A percentile compares a stretch with the other conserved stretches of the same genome.
Conservation (phyloP, 2,888 invertebrate genomes). For the Sinohyriopsis cumingii region DNA sequence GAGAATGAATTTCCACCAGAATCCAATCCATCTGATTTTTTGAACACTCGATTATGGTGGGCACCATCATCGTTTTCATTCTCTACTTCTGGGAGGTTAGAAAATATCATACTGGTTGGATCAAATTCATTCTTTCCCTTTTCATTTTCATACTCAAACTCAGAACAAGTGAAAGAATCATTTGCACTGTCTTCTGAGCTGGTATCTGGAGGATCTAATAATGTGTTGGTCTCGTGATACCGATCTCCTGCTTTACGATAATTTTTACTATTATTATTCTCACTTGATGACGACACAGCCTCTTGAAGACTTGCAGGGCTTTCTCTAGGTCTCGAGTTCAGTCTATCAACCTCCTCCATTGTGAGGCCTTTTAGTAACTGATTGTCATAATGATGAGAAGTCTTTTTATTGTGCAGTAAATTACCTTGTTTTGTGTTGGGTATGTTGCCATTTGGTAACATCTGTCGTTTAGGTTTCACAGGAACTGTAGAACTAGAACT, state of each 20-base stretch:
- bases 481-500: constrained; percentile 54
- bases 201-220: constrained; percentile 70
- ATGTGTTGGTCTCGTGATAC: constrained; percentile 65
- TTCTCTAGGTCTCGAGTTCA: constrained; percentile 86
- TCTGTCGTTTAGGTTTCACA: constrained; percentile 38
- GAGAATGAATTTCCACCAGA: constrained; percentile 91
- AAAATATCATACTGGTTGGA: constrained; percentile 77
- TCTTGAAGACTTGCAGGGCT: constrained; percentile 93
- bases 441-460: constrained; percentile 43
- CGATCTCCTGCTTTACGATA: constrained; percentile 40
- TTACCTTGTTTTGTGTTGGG: constrained; percentile 13
- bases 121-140: constrained; percentile 57
- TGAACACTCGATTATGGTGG: constrained; percentile 37
- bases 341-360: constrained; percentile 92
- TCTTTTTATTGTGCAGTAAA: constrained; percentile 13
- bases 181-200: constrained; percentile 90
- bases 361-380: constrained; percentile 82
- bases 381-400: constrained; percentile 32
- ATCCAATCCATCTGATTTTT: constrained; percentile 89
- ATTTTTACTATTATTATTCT: constrained; percentile 55
- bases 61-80: constrained; percentile 62
- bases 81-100: constrained; percentile 73
- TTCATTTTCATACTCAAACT: constrained; percentile 94
- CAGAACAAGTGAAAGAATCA: constrained; percentile 98
- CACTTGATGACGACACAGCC: constrained; percentile 87